A percentile compares a stretch with the other conserved stretches of the same genome.
Evolutionary conservation across 1,140 invertebrate genomes (phyloP).

Genomic region (Bombus superbus): DNA sequence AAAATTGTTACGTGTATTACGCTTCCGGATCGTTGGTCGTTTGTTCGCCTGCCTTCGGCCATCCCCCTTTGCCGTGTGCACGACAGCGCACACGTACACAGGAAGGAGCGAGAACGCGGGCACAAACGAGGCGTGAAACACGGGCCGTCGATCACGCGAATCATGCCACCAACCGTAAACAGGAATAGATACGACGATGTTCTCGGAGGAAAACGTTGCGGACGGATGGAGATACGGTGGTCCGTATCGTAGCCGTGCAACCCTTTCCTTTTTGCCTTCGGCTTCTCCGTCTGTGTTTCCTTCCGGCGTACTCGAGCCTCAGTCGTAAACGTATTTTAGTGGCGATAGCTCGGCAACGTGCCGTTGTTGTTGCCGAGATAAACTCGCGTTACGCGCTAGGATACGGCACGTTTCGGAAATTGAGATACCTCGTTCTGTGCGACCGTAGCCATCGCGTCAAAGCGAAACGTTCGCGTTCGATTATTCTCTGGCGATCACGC

Average conservation of each 20-base stretch:
- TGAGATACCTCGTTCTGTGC: neutral
- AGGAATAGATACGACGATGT: slow-evolving; percentile 25
- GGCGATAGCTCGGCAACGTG: neutral
- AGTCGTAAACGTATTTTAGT: slow-evolving; percentile 26
- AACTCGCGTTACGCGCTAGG: neutral
- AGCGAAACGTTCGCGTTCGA: neutral
- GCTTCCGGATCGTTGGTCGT: slow-evolving; percentile 44
- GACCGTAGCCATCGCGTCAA: too few relatives aligned
- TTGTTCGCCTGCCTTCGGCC: neutral
- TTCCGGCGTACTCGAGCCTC: neutral
- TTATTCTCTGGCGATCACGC: neutral
- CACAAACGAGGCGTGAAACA: neutral
- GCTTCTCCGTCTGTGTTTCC: neutral
- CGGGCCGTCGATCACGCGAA: neutral
- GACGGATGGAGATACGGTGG: neutral
- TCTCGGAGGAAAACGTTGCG: slow-evolving; percentile 11
- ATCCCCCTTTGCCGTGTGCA: slow-evolving; percentile 6
- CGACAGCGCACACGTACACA: too few relatives aligned
- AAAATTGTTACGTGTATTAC: slow-evolving; percentile 41
- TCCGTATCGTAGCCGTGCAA: neutral
- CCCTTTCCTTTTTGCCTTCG: too few relatives aligned
- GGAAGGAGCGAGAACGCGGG: neutral
- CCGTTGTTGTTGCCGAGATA: neutral
- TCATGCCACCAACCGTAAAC: slow-evolving; percentile 32
- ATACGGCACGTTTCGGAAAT: neutral